Percentiles rank a stretch among this genome's conserved stretches.
Conservation (phyloP, 2,888 invertebrate species). For the Patella caerulea region DNA sequence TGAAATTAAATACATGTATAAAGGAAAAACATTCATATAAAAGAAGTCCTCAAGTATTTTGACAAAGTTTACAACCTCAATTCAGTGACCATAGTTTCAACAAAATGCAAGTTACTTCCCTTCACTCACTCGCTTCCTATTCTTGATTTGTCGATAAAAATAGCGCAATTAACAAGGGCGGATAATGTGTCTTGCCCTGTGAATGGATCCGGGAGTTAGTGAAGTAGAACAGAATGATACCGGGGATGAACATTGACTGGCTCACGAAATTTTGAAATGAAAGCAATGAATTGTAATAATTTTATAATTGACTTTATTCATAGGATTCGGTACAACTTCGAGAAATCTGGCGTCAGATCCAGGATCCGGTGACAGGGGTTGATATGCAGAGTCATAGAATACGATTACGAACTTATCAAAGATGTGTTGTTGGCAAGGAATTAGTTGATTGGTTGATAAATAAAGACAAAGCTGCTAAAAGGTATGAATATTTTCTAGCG, state of each 20-base stretch:
- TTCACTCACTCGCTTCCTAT: too few relatives aligned
- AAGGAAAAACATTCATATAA: too few relatives aligned
- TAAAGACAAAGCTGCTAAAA: constrained; percentile 82
- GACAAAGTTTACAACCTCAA: too few relatives aligned
- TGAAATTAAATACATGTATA: too few relatives aligned
- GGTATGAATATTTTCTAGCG: constrained; percentile 71
- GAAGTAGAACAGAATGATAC: not conserved
- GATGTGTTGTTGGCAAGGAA: constrained; percentile 85
- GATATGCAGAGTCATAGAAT: constrained; percentile 79
- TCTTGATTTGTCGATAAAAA: too few relatives aligned
- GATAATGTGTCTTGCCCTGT: not conserved
- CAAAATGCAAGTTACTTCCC: too few relatives aligned
- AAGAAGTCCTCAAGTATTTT: too few relatives aligned
- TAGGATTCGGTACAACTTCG: constrained; percentile 75
- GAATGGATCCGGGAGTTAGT: too few relatives aligned
- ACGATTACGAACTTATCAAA: constrained; percentile 81
- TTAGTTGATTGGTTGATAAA: constrained; percentile 87
- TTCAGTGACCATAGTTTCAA: too few relatives aligned
- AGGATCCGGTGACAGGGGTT: constrained; percentile 75
- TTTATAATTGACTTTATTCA: not conserved
- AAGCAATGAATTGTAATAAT: not conserved
- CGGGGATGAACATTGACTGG: not conserved
- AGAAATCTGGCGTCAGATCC: constrained; percentile 78
- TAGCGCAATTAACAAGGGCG: too few relatives aligned
- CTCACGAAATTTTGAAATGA: not conserved